Evolutionary conservation across 2,888 invertebrate species (phyloP).

Genomic region (Tenthredo notha): DNA sequence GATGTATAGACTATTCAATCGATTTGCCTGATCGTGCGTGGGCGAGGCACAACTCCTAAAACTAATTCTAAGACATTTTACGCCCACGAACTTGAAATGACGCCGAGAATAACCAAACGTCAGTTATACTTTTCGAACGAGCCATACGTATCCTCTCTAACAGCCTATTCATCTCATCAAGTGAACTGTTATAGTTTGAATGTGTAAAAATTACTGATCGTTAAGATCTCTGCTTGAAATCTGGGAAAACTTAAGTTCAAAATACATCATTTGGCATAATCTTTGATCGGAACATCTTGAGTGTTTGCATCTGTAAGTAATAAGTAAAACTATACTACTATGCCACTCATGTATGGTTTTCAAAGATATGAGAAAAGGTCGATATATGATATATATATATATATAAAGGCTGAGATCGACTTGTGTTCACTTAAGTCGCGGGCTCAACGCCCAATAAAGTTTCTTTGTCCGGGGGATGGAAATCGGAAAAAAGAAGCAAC

Average conservation of each 20-base stretch:
- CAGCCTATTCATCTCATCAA: constrained; percentile 2
- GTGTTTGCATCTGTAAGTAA: not conserved
- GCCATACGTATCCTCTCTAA: constrained; percentile 1
- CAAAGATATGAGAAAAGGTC: not conserved
- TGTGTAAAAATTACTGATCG: not conserved
- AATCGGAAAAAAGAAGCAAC: constrained; percentile 11
- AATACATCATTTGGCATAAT: not conserved
- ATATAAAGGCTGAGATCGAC: constrained; percentile 5
- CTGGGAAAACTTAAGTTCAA: not conserved
- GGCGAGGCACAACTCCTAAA: constrained; percentile 5
- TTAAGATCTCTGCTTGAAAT: not conserved
- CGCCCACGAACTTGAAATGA: constrained; percentile 41
- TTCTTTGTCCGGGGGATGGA: constrained; percentile 18
- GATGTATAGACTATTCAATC: constrained; percentile 12
- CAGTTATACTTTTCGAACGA: constrained; percentile 14
- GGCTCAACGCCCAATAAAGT: constrained; percentile 33
- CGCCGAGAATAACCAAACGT: constrained; percentile 39
- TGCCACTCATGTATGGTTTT: not conserved
- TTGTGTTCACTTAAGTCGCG: not conserved
- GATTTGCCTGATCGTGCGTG: not conserved
- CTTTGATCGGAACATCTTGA: not conserved
- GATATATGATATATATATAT: not conserved
- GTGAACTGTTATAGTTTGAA: not conserved
- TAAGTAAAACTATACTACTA: not conserved
- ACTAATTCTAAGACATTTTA: constrained; percentile 27